Evolutionary conservation across 2,113 vertebrate genomes (phyloP).

Genomic region (Chaetura pelagica): DNA sequence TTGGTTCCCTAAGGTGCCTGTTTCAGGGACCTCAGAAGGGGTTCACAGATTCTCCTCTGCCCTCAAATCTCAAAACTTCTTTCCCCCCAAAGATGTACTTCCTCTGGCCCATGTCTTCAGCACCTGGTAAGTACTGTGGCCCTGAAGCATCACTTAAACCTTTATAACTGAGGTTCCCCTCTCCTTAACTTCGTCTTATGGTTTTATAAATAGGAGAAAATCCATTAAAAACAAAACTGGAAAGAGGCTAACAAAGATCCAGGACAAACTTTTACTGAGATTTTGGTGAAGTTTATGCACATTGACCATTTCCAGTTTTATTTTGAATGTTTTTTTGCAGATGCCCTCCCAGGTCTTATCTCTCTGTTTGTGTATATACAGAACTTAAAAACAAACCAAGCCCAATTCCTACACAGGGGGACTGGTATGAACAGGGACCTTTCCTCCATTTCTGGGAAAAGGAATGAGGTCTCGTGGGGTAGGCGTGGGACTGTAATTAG

Average conservation of each 20-base stretch:
- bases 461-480: slow-evolving; percentile 44
- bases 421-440: slow-evolving; percentile 30
- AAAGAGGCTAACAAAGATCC: neutral
- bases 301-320: neutral
- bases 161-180: neutral
- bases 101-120: neutral
- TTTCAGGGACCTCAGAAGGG: neutral
- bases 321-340: neutral
- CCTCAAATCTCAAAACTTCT: neutral
- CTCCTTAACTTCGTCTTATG: neutral
- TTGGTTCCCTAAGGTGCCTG: neutral
- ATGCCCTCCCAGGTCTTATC: neutral
- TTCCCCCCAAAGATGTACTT: neutral
- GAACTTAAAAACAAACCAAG: slow-evolving; percentile 53
- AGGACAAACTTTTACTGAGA: neutral
- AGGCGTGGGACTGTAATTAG: slow-evolving; percentile 52
- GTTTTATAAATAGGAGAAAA: neutral
- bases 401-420: neutral
- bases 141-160: neutral
- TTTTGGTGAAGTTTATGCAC: neutral
- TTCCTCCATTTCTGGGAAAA: slow-evolving; percentile 52
- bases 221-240: neutral
- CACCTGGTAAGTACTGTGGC: neutral
- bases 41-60: neutral
- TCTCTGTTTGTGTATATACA: neutral